Conservation (phyloP, 2,888 invertebrate genomes). For the Erebia ligea region DNA sequence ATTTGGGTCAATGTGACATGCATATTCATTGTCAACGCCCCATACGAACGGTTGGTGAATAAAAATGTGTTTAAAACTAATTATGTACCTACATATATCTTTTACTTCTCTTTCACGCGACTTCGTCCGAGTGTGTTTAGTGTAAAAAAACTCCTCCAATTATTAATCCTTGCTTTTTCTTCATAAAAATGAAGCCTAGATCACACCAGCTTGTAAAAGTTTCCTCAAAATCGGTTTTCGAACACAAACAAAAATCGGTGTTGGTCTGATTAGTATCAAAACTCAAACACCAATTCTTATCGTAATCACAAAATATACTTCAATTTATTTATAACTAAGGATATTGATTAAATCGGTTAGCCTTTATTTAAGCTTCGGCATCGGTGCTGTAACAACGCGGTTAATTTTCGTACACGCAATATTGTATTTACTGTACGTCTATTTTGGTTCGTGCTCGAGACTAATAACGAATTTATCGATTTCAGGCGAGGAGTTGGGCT, state of each 20-base stretch:
- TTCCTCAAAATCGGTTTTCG: too few relatives aligned
- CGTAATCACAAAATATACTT: neutral
- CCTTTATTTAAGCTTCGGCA: slow-evolving; percentile 28
- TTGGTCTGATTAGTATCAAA: neutral
- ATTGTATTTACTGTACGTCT: slow-evolving; percentile 42
- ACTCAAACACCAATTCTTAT: neutral
- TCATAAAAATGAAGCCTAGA: too few relatives aligned
- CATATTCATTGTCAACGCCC: slow-evolving; percentile 66
- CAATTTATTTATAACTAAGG: neutral
- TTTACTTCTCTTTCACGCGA: too few relatives aligned
- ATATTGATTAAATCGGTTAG: slow-evolving; percentile 13
- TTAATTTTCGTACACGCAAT: slow-evolving; percentile 43
- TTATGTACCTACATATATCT: neutral
- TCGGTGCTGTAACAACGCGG: slow-evolving; percentile 24
- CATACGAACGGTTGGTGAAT: slow-evolving; percentile 52
- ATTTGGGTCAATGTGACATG: slow-evolving; percentile 81
- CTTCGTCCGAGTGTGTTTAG: too few relatives aligned
- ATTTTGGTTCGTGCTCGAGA: slow-evolving; percentile 43
- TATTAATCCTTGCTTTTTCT: too few relatives aligned
- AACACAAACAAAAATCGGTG: too few relatives aligned
- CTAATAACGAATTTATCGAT: slow-evolving; percentile 44
- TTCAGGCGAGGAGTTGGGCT: slow-evolving; percentile 78
- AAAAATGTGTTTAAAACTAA: slow-evolving; percentile 34
- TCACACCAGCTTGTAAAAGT: too few relatives aligned
- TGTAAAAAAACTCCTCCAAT: too few relatives aligned